These are phyloP conservation scores for Hydrolagus colliei DNA, from an alignment of 2,797 vertebrate genomes.

Conservation along the genomic window DNA sequence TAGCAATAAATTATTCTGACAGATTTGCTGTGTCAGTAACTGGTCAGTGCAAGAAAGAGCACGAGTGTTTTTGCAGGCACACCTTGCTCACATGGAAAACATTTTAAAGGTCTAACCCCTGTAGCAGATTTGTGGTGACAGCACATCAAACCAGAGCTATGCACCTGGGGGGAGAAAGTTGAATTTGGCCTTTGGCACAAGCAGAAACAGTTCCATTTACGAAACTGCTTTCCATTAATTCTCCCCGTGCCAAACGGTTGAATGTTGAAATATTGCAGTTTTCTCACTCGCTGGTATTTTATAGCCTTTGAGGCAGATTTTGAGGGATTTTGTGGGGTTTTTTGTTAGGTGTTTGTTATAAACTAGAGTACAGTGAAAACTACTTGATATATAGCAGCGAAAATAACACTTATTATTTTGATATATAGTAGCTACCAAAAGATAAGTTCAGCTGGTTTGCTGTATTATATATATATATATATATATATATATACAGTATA, in stretches of 20 bases:
- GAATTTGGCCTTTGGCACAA: slow-evolving; percentile 28
- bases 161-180: slow-evolving; percentile 31
- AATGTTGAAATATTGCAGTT: slow-evolving; percentile 31
- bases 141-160: slow-evolving; percentile 30
- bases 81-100: slow-evolving; percentile 33
- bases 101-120: slow-evolving; percentile 33
- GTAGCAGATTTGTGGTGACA: slow-evolving; percentile 33
- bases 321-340: background rate
- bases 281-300: background rate
- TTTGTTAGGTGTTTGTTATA: background rate
- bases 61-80: slow-evolving; percentile 34
- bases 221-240: slow-evolving; percentile 25
- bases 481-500: background rate
- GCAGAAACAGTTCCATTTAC: slow-evolving; percentile 25
- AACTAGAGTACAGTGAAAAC: background rate
- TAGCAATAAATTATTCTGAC: slow-evolving; percentile 51
- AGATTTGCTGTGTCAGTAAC: slow-evolving; percentile 42
- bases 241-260: slow-evolving; percentile 13
- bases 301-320: background rate
- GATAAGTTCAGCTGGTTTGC: background rate
- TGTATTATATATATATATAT: background rate
- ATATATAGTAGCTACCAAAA: background rate
- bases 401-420: too few species aligned
- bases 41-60: slow-evolving; percentile 41
- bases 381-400: background rate